Percentiles rank a stretch among this genome's conserved stretches.
phyloP scores from a whole-genome alignment of 2,888 invertebrate species.

The Flexamia atlantica region DNA sequence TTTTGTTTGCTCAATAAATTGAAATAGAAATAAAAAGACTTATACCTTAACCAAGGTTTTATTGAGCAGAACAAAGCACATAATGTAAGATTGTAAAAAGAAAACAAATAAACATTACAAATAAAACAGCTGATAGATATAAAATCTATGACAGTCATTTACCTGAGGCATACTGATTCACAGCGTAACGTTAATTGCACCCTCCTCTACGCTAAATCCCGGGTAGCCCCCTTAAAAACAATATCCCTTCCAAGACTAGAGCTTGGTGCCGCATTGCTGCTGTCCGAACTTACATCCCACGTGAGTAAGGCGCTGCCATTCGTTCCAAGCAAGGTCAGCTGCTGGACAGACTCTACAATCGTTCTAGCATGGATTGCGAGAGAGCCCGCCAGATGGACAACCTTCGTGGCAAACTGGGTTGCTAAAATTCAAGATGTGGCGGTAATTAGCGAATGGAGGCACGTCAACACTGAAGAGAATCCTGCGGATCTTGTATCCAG shows the following conservation, averaged over 20 bases:
- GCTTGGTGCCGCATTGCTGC: conserved; percentile 27
- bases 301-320: background rate
- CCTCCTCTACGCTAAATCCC: conserved; percentile 40
- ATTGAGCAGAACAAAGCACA: no score
- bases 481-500: conserved; percentile 67
- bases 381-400: conserved; percentile 55
- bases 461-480: conserved; percentile 65
- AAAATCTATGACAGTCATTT: no score
- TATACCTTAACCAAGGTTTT: no score
- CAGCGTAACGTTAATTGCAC: background rate
- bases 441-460: conserved; percentile 63
- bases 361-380: conserved; percentile 62
- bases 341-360: conserved; percentile 65
- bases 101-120: no score
- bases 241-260: conserved; percentile 43
- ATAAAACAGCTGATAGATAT: no score
- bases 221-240: conserved; percentile 52
- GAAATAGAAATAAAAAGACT: no score
- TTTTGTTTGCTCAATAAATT: no score
- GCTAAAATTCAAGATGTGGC: conserved; percentile 7
- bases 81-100: no score
- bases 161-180: conserved; percentile 6
- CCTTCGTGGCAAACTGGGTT: conserved; percentile 22
- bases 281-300: conserved; percentile 8
- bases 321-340: background rate